Evolutionary conservation across 2,797 vertebrate genomes (phyloP), one percentile per base, ranked within the genome.

Genomic region (Pantherophis vulpinus): DNA sequence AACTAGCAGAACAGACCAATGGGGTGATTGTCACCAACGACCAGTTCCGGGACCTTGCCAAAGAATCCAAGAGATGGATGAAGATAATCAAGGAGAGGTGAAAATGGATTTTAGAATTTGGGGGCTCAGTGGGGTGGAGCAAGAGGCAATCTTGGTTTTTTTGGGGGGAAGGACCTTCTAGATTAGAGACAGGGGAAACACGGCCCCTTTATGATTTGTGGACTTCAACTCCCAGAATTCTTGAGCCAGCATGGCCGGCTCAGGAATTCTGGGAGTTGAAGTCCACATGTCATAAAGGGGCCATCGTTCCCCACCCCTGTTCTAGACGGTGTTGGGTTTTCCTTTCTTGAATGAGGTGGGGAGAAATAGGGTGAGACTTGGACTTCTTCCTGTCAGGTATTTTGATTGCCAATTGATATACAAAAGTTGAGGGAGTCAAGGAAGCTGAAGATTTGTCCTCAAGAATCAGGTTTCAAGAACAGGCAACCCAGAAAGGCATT

Each of bases 1-100:
- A 98, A 92, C 96, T 97, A 18, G 98, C 99, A 0, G 98, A 99
- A 94, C 97, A 97, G 96, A 98, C 98, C 0, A 94, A 98, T 0
- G 99, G 98, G 0, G 98, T 99, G 92, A 99, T 99, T 5, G 98
- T 99, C 58, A 99, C 98, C 0, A 99, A 99, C 0, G 99, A 99
- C 96, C 98, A 99, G 95, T 97, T 99, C 96, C 97, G 98, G 95
- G 99, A 99, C 96, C 98, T 99, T 25, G 97, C 97, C 2, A 98
- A 98, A 5, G 98, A 99, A 96, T 98, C 98, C 0, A 88, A 91
- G 4, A 98, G 95, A 0, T 99, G 98, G 98, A 98, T 96, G 94
- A 97, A 98, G 66, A 98, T 99, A 96, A 98, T 99, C 96, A 99
- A 98, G 95, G 98, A 98, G 94, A 98, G 98, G 99, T 99, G 93